phyloP scores from a whole-genome alignment of 1,140 invertebrate genomes.

The Heterodera schachtii region DNA sequence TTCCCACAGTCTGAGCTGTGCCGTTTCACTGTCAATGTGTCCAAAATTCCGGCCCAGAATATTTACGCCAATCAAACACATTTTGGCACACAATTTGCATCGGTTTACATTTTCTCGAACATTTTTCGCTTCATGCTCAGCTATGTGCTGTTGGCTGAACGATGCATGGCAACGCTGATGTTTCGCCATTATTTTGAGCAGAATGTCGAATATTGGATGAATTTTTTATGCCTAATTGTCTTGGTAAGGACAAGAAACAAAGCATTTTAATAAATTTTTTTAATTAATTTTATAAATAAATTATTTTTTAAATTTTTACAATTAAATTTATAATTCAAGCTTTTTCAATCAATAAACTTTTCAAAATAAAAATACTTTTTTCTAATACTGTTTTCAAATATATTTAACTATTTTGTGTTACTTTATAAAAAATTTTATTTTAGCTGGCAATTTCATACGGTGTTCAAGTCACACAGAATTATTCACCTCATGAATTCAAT shows the following conservation, averaged over 20 bases:
- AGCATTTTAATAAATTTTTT: too few species aligned
- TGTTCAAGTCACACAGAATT: not conserved
- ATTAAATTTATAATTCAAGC: too few species aligned
- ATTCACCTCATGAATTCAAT: not conserved
- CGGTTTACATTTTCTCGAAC: not conserved
- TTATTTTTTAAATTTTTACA: too few species aligned
- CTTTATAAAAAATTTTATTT: not conserved
- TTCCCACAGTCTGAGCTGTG: not conserved
- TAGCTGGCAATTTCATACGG: not conserved
- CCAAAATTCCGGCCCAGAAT: not conserved
- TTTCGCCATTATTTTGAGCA: not conserved
- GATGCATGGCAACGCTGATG: not conserved
- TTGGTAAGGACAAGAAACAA: not conserved
- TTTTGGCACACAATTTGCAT: not conserved
- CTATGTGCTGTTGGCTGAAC: not conserved
- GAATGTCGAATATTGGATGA: not conserved
- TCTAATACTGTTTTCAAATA: too few species aligned
- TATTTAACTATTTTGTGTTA: too few species aligned
- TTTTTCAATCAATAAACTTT: not conserved
- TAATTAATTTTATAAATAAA: too few species aligned
- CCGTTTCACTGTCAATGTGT: not conserved
- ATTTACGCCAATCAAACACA: not conserved
- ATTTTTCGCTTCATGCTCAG: not conserved
- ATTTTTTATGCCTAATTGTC: not conserved
- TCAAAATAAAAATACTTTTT: not conserved